Base-by-base conservation (phyloP, 2,113 vertebrate species). In the Silurus meridionalis region DNA sequence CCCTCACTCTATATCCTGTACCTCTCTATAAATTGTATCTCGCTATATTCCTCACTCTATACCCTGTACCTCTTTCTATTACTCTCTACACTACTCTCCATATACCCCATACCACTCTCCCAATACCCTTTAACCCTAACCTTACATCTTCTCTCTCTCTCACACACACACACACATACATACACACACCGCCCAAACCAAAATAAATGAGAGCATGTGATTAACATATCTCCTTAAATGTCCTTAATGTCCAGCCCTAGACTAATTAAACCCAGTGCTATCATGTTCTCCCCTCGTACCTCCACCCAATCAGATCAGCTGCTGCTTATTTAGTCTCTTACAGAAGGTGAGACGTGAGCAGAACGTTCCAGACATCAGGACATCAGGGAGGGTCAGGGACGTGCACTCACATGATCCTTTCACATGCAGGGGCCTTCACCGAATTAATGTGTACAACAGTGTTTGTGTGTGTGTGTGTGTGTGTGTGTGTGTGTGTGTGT, bases 321-420 rank as follows among this genome's bases (percentile, higher is more conserved):
- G 17, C 13, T 25, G 48, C 69, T 69, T 82, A 82, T 69, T 83
- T 83, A 82, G 81, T 82, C 80, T 82, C 25, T 52, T 52, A n/a
- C 50, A 74, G 28, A 61, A 52, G 80, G 67, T 71, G 69, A 82
- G 64, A 81, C 19, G 48, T 52, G 19, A 72, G 61, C 83, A 81
- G 63, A 57, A 14, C 21, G 80, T 82, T 82, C 80, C 80, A 82
- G 80, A 75, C 72, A 75, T 75, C 72, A 52, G 21, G 50, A 75
- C 72, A 85, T 89, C 91, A 90, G 86, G 80, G 87, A 82, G 87
- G 91, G 94, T 94, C 93, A 94, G 86, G 93, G 93, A 90, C 91
- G 88, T 46, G 25, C 48, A 55, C 8, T 55, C 37, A 37, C 37
- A 37, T 37, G 37, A 6, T 82, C n/a, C 53, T 17, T 28, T 57